Evolutionary conservation across 2,888 invertebrate species (phyloP), one percentile per base, ranked within the genome.

Genomic region (Hirtodrosophila cameraria): DNA sequence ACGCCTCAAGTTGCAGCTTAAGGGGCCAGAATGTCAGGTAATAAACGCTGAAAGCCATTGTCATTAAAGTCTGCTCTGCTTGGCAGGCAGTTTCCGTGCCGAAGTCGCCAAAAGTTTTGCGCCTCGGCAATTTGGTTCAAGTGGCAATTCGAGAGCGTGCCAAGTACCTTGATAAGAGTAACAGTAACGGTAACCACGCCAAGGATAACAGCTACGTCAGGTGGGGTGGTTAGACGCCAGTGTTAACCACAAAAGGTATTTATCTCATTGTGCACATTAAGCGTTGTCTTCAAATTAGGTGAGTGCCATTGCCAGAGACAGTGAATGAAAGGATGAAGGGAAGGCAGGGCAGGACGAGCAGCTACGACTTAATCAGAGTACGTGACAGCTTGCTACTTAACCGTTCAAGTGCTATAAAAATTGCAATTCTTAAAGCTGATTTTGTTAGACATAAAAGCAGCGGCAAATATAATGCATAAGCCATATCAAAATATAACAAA

Each of bases 161-260:
- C 81, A 81, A 81, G 81, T 81, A 82, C 64, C 80, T 62, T 49
- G 76, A 86, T 76, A 82, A 27, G 62, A 60, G 49, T 45, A 60
- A 53, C 35, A 55, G 12, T 25, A 45, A 30, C 55, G 58, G 57
- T 55, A 45, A 58, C 58, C 23, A 13, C 13, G 15, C 35, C 8
- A 23, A 23, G 7, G 23, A 23, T 5, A 23, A 52, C 30, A 43
- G 49, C 35, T 31, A 8, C 23, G 28, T 23, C 52, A 48, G 61
- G 71, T 55, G 69, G 43, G 15, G 48, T 54, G 20, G 43, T n/a
- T 16, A 9, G 59, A 28, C 53, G 23, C 43, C 55, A 42, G 38
- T n/a, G n/a, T n/a, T n/a, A n/a, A n/a, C 75, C 78, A 81, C 86
- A 80, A 83, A 80, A 86, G 85, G 86, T 86, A 83, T 86, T 80